Evolutionary conservation across 2,113 vertebrate species (phyloP).

Genomic region (Arenaria interpres): DNA sequence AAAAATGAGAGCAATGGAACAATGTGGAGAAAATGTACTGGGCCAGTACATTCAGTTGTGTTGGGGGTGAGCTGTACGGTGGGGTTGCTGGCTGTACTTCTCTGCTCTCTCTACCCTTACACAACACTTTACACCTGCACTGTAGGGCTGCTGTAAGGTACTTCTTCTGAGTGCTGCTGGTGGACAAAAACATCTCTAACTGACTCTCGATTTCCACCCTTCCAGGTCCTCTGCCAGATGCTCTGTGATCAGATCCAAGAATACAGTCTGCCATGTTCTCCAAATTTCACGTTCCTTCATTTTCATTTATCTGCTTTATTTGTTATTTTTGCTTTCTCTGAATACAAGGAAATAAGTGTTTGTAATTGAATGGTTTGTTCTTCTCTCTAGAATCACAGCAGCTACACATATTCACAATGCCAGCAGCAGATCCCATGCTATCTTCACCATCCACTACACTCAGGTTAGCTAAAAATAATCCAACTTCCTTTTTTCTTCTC

Average conservation of each 20-base stretch:
- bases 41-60: neutral
- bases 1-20: neutral
- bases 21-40: neutral
- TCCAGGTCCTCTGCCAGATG: neutral
- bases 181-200: neutral
- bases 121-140: neutral
- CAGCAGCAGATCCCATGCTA: conserved; percentile 97
- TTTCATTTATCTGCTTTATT: neutral
- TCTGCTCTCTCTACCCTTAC: neutral
- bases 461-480: conserved; percentile 80
- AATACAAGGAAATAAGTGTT: neutral
- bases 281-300: neutral
- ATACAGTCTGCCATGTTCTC: neutral
- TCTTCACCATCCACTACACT: conserved; percentile 96
- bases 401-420: conserved; percentile 93
- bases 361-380: neutral
- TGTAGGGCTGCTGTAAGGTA: neutral
- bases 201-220: neutral
- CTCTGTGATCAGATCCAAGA: neutral
- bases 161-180: neutral
- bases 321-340: neutral
- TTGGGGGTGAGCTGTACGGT: neutral
- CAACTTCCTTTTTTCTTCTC: neutral
- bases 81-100: neutral
- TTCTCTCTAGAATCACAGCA: conserved; percentile 87